A percentile compares a stretch with the other conserved stretches of the same genome.
phyloP scores from a whole-genome alignment of 2,888 invertebrate species.

The Nomada goodeniana region DNA sequence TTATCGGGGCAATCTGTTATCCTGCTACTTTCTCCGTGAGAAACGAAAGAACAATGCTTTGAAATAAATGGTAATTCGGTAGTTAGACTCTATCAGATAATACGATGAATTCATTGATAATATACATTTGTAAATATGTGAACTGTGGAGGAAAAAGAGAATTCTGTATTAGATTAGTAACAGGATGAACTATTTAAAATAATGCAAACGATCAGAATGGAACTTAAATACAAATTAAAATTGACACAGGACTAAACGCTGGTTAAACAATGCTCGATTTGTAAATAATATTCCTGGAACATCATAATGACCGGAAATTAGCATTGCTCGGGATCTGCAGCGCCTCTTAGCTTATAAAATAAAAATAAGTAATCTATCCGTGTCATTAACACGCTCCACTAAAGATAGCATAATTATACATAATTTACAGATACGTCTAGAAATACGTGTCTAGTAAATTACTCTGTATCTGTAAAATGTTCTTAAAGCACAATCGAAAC shows the following conservation, averaged over 20 bases:
- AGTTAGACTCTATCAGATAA: too few relatives aligned
- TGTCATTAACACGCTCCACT: background rate
- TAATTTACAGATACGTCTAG: background rate
- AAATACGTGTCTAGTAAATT: background rate
- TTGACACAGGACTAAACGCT: too few relatives aligned
- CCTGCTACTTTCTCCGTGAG: too few relatives aligned
- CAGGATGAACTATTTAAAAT: background rate
- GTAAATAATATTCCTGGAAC: background rate
- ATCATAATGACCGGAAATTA: background rate
- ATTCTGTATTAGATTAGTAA: background rate
- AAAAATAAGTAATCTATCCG: background rate
- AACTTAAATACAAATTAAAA: background rate
- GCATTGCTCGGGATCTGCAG: background rate
- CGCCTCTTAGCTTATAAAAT: background rate
- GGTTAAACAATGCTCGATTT: background rate
- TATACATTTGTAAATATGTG: too few relatives aligned
- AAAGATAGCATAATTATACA: too few relatives aligned
- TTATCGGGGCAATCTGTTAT: too few relatives aligned
- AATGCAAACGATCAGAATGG: background rate
- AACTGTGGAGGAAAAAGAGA: background rate
- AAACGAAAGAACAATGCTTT: too few relatives aligned
- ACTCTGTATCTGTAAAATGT: background rate
- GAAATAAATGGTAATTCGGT: too few relatives aligned
- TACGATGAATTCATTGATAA: too few relatives aligned
- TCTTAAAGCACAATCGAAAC: background rate